These are phyloP conservation scores for Rousettus leschenaultii DNA, from an alignment of 2,113 vertebrate species.

Conservation along the genomic window DNA sequence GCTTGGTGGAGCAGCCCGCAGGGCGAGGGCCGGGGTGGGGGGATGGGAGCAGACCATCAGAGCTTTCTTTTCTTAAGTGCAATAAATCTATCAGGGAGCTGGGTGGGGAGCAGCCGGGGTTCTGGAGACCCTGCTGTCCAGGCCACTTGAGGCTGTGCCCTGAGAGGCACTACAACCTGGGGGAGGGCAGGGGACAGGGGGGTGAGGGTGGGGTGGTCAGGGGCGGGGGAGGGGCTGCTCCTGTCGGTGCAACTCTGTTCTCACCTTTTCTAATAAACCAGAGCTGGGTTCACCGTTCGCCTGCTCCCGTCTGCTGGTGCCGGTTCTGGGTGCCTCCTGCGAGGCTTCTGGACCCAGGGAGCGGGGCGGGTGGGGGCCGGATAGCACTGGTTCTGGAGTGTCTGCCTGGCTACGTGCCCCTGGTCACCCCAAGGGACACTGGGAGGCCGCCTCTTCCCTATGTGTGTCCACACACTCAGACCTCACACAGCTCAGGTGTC, in stretches of 20 bases:
- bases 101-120: not conserved
- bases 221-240: not conserved
- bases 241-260: slow-evolving; percentile 66
- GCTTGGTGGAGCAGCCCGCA: not conserved
- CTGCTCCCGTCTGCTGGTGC: not conserved
- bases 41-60: slow-evolving; percentile 11
- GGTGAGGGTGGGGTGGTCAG: not conserved
- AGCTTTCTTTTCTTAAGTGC: slow-evolving; percentile 79
- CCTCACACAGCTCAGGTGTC: not conserved
- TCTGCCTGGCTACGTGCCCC: accelerated
- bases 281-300: slow-evolving; percentile 63
- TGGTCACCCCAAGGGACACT: not conserved
- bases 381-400: accelerated
- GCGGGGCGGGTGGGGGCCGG: accelerated
- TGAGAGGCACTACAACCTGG: slow-evolving; percentile 55
- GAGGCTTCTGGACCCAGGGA: not conserved
- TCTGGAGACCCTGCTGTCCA: slow-evolving; percentile 22
- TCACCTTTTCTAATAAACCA: slow-evolving; percentile 81
- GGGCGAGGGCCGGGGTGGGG: not conserved
- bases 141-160: slow-evolving; percentile 41
- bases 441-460: not conserved
- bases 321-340: accelerated
- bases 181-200: not conserved
- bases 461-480: accelerated
- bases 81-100: slow-evolving; percentile 82